phyloP scores from a whole-genome alignment of 1,140 invertebrate species.

The Camponotus pennsylvanicus region DNA sequence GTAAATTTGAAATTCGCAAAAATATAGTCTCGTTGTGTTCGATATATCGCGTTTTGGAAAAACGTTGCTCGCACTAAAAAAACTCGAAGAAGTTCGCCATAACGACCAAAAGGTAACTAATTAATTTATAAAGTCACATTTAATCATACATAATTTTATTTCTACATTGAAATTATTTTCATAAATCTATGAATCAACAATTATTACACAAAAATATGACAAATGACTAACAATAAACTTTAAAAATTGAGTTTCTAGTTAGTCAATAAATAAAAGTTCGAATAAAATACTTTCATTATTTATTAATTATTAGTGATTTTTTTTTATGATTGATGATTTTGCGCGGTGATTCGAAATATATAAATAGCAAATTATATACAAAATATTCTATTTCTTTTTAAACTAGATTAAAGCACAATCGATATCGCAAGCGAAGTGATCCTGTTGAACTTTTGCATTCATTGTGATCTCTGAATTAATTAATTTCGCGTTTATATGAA shows the following conservation, averaged over 20 bases:
- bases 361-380: slow-evolving; percentile 7
- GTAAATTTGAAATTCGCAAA: background rate
- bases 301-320: background rate
- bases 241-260: background rate
- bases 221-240: background rate
- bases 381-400: background rate
- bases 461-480: slow-evolving; percentile 61
- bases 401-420: slow-evolving; percentile 30
- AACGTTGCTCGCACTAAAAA: background rate
- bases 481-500: slow-evolving; percentile 35
- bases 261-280: background rate
- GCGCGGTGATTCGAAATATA: background rate
- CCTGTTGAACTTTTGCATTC: slow-evolving; percentile 28
- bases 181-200: background rate
- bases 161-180: background rate
- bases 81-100: background rate
- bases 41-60: background rate
- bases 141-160: background rate
- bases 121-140: background rate
- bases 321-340: background rate
- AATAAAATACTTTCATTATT: background rate
- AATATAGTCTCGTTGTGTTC: background rate
- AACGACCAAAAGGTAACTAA: slow-evolving; percentile 36
- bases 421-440: slow-evolving; percentile 29
- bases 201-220: background rate